phyloP scores from a whole-genome alignment of 2,113 vertebrate genomes.

The Carassius carassius region DNA sequence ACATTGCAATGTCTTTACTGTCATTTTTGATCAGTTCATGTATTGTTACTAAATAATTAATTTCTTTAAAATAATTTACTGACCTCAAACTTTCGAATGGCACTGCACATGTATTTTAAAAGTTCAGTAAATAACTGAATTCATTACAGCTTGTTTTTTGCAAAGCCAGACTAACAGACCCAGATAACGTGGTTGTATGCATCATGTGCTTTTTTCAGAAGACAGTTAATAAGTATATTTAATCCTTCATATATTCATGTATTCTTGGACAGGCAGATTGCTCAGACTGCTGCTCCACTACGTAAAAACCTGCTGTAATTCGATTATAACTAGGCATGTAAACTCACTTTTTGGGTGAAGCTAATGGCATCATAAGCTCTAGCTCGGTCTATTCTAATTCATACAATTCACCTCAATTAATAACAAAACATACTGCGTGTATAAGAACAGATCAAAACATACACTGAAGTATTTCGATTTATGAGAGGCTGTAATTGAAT shows the following conservation, averaged over 20 bases:
- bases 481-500: constrained; percentile 39
- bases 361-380: constrained; percentile 16
- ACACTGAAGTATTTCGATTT: constrained; percentile 40
- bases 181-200: neutral
- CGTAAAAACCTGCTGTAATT: neutral
- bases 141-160: neutral
- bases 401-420: constrained; percentile 55
- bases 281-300: neutral
- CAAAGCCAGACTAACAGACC: neutral
- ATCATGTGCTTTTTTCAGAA: neutral
- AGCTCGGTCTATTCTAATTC: constrained; percentile 48
- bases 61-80: neutral
- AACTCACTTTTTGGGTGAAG: constrained; percentile 31
- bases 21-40: neutral
- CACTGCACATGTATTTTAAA: neutral
- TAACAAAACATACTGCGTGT: constrained; percentile 51
- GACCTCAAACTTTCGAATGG: neutral
- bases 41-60: neutral
- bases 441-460: constrained; percentile 53
- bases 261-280: neutral
- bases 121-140: neutral
- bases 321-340: neutral
- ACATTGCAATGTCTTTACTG: neutral
- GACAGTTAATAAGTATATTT: neutral
- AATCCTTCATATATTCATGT: neutral